Evolutionary conservation across 2,113 vertebrate species (phyloP), one percentile per base, ranked within the genome.

Genomic region (Grus americana): DNA sequence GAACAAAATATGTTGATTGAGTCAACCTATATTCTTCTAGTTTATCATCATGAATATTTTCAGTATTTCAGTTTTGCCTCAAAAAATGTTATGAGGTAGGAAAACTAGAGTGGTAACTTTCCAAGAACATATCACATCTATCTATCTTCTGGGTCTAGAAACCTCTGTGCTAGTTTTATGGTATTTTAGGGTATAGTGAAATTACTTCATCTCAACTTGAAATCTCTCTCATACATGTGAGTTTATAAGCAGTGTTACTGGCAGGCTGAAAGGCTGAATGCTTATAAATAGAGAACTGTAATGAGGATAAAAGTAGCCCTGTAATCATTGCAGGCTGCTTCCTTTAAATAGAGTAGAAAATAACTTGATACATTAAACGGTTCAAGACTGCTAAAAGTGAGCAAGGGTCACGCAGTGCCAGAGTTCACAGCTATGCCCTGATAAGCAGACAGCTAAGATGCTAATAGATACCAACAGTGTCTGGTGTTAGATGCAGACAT

Each of bases 221-320:
- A 89, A 68, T 90, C 82, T 85, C 91, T 93, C 72, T 44, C 36
- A 89, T 88, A 52, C 10, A 75, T 52, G 14, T 23, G 65, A 86
- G 29, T 83, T 84, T 80, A 88, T 80, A 74, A 86, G 30, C 30
- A 74, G 50, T 15, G 21, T 93, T 94, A 78, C 36, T 90, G 82
- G 38, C 67, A 93, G 50, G 54, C 55, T 86, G 88, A 83, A 88
- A 92, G 34, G n/a, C 71, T 63, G 63, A 80, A 78, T 49, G 17
- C 21, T 92, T 74, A 92, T 80, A 87, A 91, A 81, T 63, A 92
- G 59, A 86, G 32, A 93, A 34, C 29, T n/a, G 30, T 92, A 90
- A 74, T 15, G 6, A 10, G 14, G 44, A 67, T 90, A 67, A 80
- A 94, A 92, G 36, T 24, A 74, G 6, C 15, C 38, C n/a, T 55